Conservation (phyloP, 2,797 vertebrate species). For the Pteropus rufus region DNA sequence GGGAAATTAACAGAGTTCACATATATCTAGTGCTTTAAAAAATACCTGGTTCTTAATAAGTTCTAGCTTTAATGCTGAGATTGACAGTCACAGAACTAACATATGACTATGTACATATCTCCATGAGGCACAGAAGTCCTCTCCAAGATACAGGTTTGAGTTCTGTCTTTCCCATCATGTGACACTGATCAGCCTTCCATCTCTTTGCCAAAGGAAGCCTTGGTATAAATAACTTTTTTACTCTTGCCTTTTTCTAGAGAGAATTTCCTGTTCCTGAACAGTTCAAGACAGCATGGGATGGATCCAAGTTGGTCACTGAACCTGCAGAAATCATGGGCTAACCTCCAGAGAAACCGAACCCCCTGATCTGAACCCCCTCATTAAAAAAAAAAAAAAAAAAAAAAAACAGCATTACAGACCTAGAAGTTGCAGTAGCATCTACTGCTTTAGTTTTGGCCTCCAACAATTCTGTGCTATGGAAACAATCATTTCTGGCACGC, state of each 20-base stretch:
- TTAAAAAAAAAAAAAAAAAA: constrained; percentile 21
- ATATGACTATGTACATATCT: background rate
- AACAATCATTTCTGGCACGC: constrained; percentile 63
- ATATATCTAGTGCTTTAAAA: background rate
- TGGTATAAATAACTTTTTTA: constrained; percentile 68
- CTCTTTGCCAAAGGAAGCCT: constrained; percentile 67
- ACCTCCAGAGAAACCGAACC: constrained; percentile 55
- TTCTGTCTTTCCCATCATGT: constrained; percentile 63
- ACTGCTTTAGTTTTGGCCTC: constrained; percentile 68
- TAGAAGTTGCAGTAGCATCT: constrained; percentile 62
- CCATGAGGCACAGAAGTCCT: constrained; percentile 58
- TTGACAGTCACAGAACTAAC: background rate
- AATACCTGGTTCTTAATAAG: background rate
- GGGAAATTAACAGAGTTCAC: background rate
- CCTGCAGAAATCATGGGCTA: constrained; percentile 96
- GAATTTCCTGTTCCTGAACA: constrained; percentile 98
- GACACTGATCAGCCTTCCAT: constrained; percentile 54
- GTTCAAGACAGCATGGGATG: constrained; percentile 97
- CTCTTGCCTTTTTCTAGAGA: constrained; percentile 86
- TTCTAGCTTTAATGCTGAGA: background rate
- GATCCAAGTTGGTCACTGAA: constrained; percentile 95
- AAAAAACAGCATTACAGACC: constrained; percentile 68
- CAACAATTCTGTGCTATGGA: constrained; percentile 70
- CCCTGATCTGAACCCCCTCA: background rate
- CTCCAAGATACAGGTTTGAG: constrained; percentile 56